Evolutionary conservation across 2,888 invertebrate species (phyloP), one percentile per base, ranked within the genome.

Genomic region (Microchrysa polita): DNA sequence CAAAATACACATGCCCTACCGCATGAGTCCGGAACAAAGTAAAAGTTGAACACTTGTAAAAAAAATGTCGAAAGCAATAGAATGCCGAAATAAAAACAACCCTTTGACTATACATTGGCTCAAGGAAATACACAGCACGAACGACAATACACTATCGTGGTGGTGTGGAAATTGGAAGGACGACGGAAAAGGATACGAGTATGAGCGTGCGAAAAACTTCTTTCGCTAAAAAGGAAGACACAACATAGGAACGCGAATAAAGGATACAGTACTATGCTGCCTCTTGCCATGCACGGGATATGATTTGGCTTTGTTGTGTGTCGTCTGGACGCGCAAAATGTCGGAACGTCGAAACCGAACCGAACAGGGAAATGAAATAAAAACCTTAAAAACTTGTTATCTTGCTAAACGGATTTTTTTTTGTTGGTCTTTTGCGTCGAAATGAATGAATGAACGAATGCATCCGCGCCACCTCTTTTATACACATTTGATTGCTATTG

Each of bases 321-420:
- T 52, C 55, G 61, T 57, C 63, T 57, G 57, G 67, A 55, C 44
- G 23, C n/a, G n/a, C n/a, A n/a, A 55, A 74, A 61, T 73, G 67
- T 53, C 63, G 61, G 73, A n/a, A n/a, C n/a, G n/a, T n/a, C n/a
- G n/a, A n/a, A n/a, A n/a, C n/a, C 27, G 7, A 34, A 34, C 4
- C 27, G n/a, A 74, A 69, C 69, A 63, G 69, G 55, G 63, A 75
- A 75, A 73, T 73, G 73, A 73, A 73, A 73, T 74, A 74, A 73
- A 74, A 72, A 48, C 74, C 53, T 67, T 74, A 74, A 73, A 74
- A 72, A 48, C 74, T 61, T 67, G 65, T 67, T 48, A 48, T 67
- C 65, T 48, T 12, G 53, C 67, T 67, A 27, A 52, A 67, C 53
- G 34, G 55, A 53, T 22, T 67, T 55, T 42, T 42, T 55, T 42